Conservation (phyloP, 2,113 vertebrate genomes). For the Malurus melanocephalus region DNA sequence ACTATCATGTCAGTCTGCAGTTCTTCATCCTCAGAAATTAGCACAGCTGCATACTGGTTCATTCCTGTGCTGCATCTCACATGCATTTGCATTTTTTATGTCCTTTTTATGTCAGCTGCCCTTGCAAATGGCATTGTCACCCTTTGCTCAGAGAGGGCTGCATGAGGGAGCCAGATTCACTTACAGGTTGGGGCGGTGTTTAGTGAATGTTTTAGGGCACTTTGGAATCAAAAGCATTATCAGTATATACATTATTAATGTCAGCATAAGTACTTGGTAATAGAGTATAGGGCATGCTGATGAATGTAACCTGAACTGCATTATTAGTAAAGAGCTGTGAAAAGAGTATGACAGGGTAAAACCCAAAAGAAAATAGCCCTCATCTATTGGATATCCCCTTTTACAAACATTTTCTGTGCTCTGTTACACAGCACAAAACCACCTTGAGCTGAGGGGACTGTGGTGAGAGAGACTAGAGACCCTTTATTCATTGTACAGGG, state of each 20-base stretch:
- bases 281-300: background rate
- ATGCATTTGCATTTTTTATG: background rate
- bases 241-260: slow-evolving; percentile 15
- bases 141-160: background rate
- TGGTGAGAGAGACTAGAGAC: background rate
- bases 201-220: background rate
- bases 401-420: background rate
- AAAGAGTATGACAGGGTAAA: background rate
- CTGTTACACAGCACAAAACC: background rate
- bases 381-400: background rate
- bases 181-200: background rate
- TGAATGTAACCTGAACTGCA: background rate
- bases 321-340: background rate
- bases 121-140: background rate
- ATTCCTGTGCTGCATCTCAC: background rate
- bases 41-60: background rate
- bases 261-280: background rate
- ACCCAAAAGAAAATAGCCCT: background rate
- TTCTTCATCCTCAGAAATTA: background rate
- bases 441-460: background rate
- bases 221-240: background rate
- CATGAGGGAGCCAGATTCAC: background rate
- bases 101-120: background rate
- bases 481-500: background rate
- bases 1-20: background rate